Evolutionary conservation across 2,113 vertebrate species (phyloP), one percentile per base, ranked within the genome.

Genomic region (Hippocampus abdominalis): DNA sequence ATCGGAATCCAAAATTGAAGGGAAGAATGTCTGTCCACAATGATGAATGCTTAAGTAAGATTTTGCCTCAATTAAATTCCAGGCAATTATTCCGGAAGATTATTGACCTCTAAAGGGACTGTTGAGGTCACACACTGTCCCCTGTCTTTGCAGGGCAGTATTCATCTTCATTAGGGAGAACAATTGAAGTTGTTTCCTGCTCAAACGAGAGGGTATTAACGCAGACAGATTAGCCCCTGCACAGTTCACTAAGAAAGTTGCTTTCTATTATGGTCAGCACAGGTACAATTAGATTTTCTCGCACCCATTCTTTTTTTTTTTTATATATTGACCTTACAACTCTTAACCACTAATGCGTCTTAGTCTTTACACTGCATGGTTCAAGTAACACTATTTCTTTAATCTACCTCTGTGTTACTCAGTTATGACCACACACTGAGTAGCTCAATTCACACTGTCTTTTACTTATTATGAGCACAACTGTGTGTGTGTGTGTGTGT

Each of bases 111-210:
- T 94, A 75, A 88, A 65, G 93, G 93, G 92, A 94, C 88, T 92
- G 90, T 85, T 77, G 68, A 87, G 93, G 91, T 94, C 91, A 93
- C 87, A 81, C 89, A 91, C 91, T 84, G 92, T 88, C 91, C 92
- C 89, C 88, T 92, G 94, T 93, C 90, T 93, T 93, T 91, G 84
- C 90, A 71, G 85, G 91, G 91, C 92, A 89, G 91, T 91, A 93
- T 91, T 95, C 90, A 88, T 94, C 90, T 94, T 94, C 94, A 95
- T 95, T 96, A 94, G 91, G 77, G 90, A 93, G 92, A 93, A 93
- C 88, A 94, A 94, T 92, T 92, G 89, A 92, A 89, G 85, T 82
- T 67, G 62, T 91, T 91, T 93, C 90, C 83, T 78, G 68, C 79
- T 86, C 85, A 81, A 87, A 84, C 78, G 89, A 87, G 77, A 91